These are phyloP conservation scores for Oreochromis spilurus DNA, from an alignment of 2,113 vertebrate species.

Conservation along the genomic window DNA sequence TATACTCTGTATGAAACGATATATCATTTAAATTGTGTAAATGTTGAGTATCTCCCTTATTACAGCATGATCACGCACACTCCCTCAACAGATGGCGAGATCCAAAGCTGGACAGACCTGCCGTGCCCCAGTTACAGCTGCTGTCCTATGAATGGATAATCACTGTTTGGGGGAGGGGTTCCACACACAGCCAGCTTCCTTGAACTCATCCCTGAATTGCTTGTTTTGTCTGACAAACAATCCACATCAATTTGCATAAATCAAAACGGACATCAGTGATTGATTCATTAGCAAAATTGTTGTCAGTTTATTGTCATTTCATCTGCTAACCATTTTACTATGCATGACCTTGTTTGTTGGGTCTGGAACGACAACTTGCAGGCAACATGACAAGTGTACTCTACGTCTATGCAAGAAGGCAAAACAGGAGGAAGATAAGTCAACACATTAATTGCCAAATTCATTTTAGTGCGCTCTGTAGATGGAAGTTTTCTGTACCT, in stretches of 20 bases:
- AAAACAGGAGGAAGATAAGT: conserved; percentile 1
- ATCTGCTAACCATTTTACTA: neutral
- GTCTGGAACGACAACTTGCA: neutral
- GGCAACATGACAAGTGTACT: neutral
- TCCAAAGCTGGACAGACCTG: neutral
- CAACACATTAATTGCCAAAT: conserved; percentile 21
- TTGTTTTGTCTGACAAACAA: neutral
- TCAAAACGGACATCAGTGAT: neutral
- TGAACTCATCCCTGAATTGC: neutral
- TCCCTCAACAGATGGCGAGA: neutral
- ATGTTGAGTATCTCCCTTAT: neutral
- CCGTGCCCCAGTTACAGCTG: neutral
- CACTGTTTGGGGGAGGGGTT: neutral
- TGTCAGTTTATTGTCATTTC: neutral
- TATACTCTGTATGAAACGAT: neutral
- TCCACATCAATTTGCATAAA: neutral
- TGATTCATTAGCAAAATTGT: neutral
- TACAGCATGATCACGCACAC: neutral
- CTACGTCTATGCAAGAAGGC: neutral
- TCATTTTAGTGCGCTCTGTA: neutral
- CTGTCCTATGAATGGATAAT: neutral
- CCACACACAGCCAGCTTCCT: neutral
- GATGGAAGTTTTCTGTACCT: conserved; percentile 9
- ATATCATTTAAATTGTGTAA: neutral
- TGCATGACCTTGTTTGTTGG: neutral